Evolutionary conservation across 1,140 invertebrate species (phyloP).

Genomic region (Papilio xuthus): DNA sequence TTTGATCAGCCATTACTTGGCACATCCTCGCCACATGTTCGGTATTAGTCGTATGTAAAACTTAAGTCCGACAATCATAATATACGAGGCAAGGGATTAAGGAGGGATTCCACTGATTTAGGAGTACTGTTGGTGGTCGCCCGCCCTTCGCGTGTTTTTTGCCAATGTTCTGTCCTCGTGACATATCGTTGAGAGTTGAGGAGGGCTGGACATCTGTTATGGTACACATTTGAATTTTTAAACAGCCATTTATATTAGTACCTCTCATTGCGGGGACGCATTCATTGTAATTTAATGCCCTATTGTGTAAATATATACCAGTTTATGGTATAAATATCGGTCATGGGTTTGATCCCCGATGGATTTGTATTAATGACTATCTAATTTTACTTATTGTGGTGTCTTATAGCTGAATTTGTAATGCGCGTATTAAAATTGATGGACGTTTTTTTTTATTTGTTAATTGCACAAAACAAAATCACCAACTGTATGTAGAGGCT

Average conservation of each 20-base stretch:
- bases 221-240: slow-evolving; percentile 49
- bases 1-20: slow-evolving; percentile 15
- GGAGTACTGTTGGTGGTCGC: slow-evolving; percentile 70
- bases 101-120: slow-evolving; percentile 65
- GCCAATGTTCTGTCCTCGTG: slow-evolving; percentile 45
- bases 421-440: background rate
- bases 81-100: slow-evolving; percentile 70
- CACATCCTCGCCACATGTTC: slow-evolving; percentile 65
- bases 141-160: slow-evolving; percentile 63
- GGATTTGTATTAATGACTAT: background rate
- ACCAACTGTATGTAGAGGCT: background rate
- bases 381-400: background rate
- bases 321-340: background rate
- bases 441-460: background rate
- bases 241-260: slow-evolving; percentile 44
- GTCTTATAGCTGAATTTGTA: background rate
- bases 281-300: slow-evolving; percentile 26
- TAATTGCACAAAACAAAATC: background rate
- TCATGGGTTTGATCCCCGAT: background rate
- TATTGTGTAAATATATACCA: slow-evolving; percentile 24
- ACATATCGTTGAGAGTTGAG: slow-evolving; percentile 61
- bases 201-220: slow-evolving; percentile 53
- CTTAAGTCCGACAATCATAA: slow-evolving; percentile 76
- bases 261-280: slow-evolving; percentile 22
- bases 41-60: slow-evolving; percentile 66